Conservation (phyloP, 2,888 invertebrate species). For the Hecatera dysodea region DNA sequence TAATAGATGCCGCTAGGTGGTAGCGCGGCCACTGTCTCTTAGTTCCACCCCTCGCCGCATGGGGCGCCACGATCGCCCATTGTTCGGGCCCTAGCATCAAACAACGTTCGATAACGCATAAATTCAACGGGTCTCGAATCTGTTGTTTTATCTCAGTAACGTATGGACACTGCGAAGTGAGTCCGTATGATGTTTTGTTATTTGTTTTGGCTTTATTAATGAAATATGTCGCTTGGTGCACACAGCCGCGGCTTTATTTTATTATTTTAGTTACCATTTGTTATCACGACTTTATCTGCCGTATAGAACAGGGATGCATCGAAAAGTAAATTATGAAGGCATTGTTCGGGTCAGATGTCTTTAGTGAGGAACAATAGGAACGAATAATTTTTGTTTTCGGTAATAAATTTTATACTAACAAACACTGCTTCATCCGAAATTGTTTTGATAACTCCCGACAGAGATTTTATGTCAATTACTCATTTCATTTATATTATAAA, state of each 20-base stretch:
- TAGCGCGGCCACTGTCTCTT: slow-evolving; percentile 59
- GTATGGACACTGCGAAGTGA: slow-evolving; percentile 91
- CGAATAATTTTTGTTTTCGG: slow-evolving; percentile 84
- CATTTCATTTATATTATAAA: background rate
- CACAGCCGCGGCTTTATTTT: slow-evolving; percentile 86
- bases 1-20: slow-evolving; percentile 86
- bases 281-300: slow-evolving; percentile 90
- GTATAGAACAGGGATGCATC: slow-evolving; percentile 86
- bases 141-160: slow-evolving; percentile 90
- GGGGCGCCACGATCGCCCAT: slow-evolving; percentile 90
- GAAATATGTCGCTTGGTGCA: slow-evolving; percentile 89
- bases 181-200: slow-evolving; percentile 87
- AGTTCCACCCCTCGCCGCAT: slow-evolving; percentile 85
- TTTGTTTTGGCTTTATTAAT: slow-evolving; percentile 90
- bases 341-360: slow-evolving; percentile 88
- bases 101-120: slow-evolving; percentile 89
- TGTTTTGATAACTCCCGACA: slow-evolving; percentile 66
- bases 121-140: slow-evolving; percentile 87
- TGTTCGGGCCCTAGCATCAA: slow-evolving; percentile 85
- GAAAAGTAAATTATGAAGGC: slow-evolving; percentile 90
- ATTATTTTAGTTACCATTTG: slow-evolving; percentile 91
- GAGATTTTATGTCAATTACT: slow-evolving; percentile 10
- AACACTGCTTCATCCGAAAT: slow-evolving; percentile 69
- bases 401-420: slow-evolving; percentile 88
- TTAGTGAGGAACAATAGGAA: slow-evolving; percentile 86